Percentiles rank a stretch among this genome's conserved stretches.
phyloP scores from a whole-genome alignment of 2,797 vertebrate species.

The Sphenopsis melanotis region DNA sequence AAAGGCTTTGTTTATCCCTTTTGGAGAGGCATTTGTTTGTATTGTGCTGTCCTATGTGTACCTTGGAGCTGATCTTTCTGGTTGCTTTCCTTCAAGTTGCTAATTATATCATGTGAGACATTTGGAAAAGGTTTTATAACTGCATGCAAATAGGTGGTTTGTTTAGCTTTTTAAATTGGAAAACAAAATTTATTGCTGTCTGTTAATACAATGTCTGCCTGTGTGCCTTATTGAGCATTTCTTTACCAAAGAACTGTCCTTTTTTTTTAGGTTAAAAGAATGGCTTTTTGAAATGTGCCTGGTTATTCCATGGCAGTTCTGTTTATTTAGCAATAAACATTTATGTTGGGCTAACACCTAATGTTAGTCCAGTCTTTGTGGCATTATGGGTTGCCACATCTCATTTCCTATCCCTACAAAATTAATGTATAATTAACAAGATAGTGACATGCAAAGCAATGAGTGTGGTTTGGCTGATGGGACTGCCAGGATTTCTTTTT shows the following conservation, averaged over 20 bases:
- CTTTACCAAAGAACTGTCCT: background rate
- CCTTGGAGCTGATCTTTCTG: background rate
- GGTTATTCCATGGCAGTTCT: background rate
- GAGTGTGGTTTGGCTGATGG: background rate
- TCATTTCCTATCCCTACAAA: background rate
- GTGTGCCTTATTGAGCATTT: background rate
- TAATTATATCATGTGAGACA: background rate
- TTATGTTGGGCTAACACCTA: background rate
- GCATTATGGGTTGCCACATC: background rate
- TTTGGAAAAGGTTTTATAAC: background rate
- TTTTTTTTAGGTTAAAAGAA: background rate
- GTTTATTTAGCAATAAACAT: background rate
- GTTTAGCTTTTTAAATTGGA: background rate
- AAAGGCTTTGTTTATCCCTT: background rate
- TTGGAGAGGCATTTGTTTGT: background rate
- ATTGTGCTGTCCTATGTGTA: background rate
- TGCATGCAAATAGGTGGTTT: background rate
- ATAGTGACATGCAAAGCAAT: background rate
- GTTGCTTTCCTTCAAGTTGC: background rate
- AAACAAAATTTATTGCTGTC: background rate
- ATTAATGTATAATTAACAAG: background rate
- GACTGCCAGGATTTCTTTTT: background rate
- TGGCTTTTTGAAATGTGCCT: background rate
- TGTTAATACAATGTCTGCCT: background rate
- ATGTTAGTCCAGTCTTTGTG: background rate